Conservation (phyloP, 2,888 invertebrate species). For the Hartigia nigra region DNA sequence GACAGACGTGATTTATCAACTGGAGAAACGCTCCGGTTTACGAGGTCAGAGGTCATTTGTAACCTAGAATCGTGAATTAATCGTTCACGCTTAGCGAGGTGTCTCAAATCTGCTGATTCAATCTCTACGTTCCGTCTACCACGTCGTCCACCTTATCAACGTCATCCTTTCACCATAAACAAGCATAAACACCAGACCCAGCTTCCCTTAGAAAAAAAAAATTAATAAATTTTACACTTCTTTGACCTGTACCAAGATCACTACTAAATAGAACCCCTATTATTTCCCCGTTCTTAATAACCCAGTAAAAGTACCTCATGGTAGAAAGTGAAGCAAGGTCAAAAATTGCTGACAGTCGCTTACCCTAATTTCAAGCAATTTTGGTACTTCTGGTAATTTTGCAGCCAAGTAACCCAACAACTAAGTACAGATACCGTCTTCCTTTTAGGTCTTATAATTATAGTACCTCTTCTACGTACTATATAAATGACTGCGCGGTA, state of each 20-base stretch:
- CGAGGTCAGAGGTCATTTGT: conserved; percentile 4
- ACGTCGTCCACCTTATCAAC: not conserved
- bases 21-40: conserved; percentile 7
- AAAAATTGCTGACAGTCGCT: not conserved
- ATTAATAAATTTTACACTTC: not conserved
- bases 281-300: not conserved
- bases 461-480: conserved; percentile 62
- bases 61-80: conserved; percentile 1
- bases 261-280: not conserved
- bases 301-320: not conserved
- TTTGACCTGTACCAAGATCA: not conserved
- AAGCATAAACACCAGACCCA: not conserved
- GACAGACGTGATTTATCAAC: conserved; percentile 52
- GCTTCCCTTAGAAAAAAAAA: not conserved
- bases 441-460: conserved; percentile 67
- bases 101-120: conserved; percentile 6
- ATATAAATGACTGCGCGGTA: conserved; percentile 65
- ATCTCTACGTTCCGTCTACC: conserved; percentile 5
- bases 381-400: conserved; percentile 26
- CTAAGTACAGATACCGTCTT: conserved; percentile 30
- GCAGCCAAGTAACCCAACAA: conserved; percentile 27
- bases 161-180: not conserved
- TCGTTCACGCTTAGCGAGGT: not conserved
- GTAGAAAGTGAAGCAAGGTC: not conserved
- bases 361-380: not conserved